phyloP scores from a whole-genome alignment of 2,888 invertebrate species.

The Nomada ferruginata region DNA sequence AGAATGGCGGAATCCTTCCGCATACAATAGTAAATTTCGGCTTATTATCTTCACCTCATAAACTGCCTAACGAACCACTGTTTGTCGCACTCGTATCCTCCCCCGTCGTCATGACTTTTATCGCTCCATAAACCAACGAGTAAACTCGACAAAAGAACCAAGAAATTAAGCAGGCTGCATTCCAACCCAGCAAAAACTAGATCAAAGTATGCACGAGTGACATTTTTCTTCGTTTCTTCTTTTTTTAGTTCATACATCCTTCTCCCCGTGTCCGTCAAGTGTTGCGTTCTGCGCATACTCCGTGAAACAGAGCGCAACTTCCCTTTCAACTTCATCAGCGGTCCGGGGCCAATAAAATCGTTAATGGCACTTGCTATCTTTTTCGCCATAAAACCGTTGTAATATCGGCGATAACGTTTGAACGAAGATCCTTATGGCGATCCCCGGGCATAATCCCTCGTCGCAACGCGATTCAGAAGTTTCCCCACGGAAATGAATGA shows the following conservation, averaged over 20 bases:
- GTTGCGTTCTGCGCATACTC: neutral
- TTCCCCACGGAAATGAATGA: slow-evolving; percentile 47
- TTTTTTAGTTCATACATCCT: no score
- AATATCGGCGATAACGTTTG: slow-evolving; percentile 39
- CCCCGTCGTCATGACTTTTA: neutral
- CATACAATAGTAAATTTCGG: no score
- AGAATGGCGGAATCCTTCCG: no score
- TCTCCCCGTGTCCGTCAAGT: neutral
- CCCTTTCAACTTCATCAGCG: slow-evolving; percentile 22
- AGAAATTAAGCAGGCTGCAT: neutral
- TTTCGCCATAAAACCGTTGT: slow-evolving; percentile 19
- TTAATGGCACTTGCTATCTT: slow-evolving; percentile 30
- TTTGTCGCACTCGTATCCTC: no score
- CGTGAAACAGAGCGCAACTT: slow-evolving; percentile 22
- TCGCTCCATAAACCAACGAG: neutral
- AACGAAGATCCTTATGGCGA: neutral
- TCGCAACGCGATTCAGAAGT: slow-evolving; percentile 13
- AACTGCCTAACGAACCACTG: no score
- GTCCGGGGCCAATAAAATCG: slow-evolving; percentile 29
- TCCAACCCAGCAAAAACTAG: neutral
- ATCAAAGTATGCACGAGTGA: neutral
- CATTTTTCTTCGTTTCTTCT: no score
- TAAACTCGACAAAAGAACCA: neutral
- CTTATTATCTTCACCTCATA: no score
- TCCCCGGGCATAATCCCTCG: neutral